Percentiles rank a stretch among this genome's conserved stretches.
phyloP scores from a whole-genome alignment of 2,113 vertebrate genomes.

The Callospermophilus lateralis region DNA sequence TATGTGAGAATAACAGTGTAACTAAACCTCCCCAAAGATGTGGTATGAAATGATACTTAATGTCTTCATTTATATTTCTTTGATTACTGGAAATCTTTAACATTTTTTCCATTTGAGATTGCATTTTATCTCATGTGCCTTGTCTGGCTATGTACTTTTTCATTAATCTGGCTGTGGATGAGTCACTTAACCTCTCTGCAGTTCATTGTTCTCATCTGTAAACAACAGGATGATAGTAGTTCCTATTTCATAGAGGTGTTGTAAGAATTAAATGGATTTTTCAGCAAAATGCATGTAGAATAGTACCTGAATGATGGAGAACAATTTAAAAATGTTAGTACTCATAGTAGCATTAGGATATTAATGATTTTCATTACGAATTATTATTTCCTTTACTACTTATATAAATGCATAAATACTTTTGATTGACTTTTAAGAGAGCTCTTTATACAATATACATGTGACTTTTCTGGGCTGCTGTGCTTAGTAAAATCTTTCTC shows the following conservation, averaged over 20 bases:
- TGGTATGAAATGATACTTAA: conserved; percentile 28
- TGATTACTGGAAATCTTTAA: conserved; percentile 22
- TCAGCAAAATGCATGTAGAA: neutral
- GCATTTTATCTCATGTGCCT: conserved; percentile 35
- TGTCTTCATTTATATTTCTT: conserved; percentile 54
- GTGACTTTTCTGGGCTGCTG: neutral
- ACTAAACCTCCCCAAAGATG: neutral
- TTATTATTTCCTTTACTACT: conserved; percentile 45
- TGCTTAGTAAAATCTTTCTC: neutral
- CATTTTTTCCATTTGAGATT: conserved; percentile 24
- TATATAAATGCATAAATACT: neutral
- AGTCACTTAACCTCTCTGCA: neutral
- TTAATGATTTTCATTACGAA: conserved; percentile 51
- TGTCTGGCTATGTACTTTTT: neutral
- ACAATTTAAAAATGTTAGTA: neutral
- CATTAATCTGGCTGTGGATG: neutral
- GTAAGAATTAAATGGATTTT: conserved; percentile 40
- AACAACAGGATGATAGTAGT: neutral
- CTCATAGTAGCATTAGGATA: neutral
- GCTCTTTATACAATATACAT: neutral
- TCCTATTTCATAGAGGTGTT: neutral
- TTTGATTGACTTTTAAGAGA: conserved; percentile 23
- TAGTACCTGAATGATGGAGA: neutral
- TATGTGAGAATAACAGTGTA: conserved; percentile 31
- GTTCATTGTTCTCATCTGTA: conserved; percentile 1